phyloP scores from a whole-genome alignment of 2,113 vertebrate genomes.

The Gorilla gorilla region DNA sequence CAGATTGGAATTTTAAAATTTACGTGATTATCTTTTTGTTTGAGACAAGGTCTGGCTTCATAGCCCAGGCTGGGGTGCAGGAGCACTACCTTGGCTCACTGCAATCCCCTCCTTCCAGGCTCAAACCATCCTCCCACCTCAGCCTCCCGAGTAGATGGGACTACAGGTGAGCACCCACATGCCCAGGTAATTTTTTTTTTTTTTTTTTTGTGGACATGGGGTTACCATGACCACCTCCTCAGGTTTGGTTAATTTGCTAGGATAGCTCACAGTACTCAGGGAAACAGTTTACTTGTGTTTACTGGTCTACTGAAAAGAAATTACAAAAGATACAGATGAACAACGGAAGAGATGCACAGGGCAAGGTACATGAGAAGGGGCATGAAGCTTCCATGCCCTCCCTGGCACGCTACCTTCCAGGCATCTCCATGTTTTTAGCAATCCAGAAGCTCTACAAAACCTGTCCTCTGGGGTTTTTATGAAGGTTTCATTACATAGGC shows the following conservation, averaged over 20 bases:
- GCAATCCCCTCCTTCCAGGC: too few relatives aligned
- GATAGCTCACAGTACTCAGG: background rate
- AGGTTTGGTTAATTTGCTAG: background rate
- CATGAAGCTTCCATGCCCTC: background rate
- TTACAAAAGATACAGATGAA: background rate
- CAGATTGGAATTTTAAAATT: background rate
- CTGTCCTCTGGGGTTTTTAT: background rate
- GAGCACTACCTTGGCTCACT: too few relatives aligned
- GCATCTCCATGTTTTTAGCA: background rate
- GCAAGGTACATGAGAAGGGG: background rate
- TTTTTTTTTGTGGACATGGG: too few relatives aligned
- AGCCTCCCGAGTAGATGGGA: too few relatives aligned
- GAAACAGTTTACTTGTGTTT: background rate
- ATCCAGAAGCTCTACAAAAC: background rate
- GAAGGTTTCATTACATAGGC: background rate
- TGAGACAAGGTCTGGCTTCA: too few relatives aligned
- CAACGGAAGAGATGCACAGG: background rate
- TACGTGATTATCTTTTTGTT: background rate
- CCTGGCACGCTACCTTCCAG: background rate
- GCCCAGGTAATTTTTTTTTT: too few relatives aligned
- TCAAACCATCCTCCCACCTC: too few relatives aligned
- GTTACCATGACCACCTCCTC: background rate
- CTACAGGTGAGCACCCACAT: too few relatives aligned
- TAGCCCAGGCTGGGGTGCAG: too few relatives aligned
- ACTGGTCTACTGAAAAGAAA: too few relatives aligned